Base-by-base conservation (phyloP, 1,140 invertebrate species). In the Drosophila quadrilineata region DNA sequence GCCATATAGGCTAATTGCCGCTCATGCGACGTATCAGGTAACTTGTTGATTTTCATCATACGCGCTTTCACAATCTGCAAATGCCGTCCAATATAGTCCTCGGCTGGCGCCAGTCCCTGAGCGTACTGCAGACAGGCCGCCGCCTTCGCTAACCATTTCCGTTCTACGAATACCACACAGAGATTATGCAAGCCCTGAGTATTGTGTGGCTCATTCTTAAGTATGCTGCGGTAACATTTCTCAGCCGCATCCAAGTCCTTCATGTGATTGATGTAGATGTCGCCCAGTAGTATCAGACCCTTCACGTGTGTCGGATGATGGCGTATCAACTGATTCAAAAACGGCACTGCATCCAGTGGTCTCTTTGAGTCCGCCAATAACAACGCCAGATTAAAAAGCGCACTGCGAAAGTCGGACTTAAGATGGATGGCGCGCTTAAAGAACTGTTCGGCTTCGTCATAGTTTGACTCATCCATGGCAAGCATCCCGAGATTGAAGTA, bases 401-500 rank as follows among this genome's bases (percentile, higher is more conserved):
- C 98, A 64, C 96, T 97, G 38, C 96, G 92, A 89, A 98, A 98
- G 90, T 96, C 94, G 2, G 93, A 93, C 80, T 96, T 96, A 0
- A 97, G 91, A 74, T 96, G 93, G 3, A 97, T 94, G 1, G 96
- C 96, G 29, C 94, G 94, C 40, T 96, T 91, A 88, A 98, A 98
- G 94, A 95, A 97, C 33, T 95, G 93, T 88, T 98, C 96, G 0
- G 97, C 97, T 68, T 94, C 94, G n/a, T 93, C 92, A 16, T 94
- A 95, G 85, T 98, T 95, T 24, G 95, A 93, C 84, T 98, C 96
- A 89, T 99, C 97, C 97, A 98, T 99, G 10, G 96, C 96, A 26
- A 99, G 90, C 97, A 99, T 98, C 53, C 96, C 97, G 33, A 98
- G 91, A 91, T 98, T 98, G 88, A 99, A 99, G 89, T 96, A 95